Base-by-base conservation (phyloP, 2,888 invertebrate species). In the Hydraecia micacea region DNA sequence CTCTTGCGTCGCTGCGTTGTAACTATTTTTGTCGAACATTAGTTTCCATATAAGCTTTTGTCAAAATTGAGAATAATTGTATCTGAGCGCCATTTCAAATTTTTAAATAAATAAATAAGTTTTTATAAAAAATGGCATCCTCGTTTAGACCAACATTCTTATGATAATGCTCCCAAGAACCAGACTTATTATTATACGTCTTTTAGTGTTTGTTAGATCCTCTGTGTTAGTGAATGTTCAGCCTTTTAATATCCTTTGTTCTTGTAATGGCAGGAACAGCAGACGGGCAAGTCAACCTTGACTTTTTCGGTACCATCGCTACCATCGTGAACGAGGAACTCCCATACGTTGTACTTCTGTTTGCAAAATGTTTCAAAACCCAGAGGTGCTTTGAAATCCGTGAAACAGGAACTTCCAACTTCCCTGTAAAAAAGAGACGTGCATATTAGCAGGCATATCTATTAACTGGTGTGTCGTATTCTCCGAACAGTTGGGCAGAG, bases 211-310 rank as follows among this genome's bases (percentile, higher is more conserved):
- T 55, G 11, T 68, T 80, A 11, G 58, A 42, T 71, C 9, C 25
- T 1, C 5, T 36, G 13, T 55, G 25, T 32, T 55, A 15, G 42
- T 67, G 2, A 28, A 73, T 28, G 18, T 66, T 80, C 63, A 68
- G 39, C 25, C 28, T 69, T 72, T 60, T 75, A 79, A 13, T 66
- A 39, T 42, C 21, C 55, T 39, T 76, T 85, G 25, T 85, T 80
- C 79, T 91, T 94, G 77, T 95, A 96, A 73, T 93, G 93, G 73
- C 96, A 96, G 6, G 95, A 94, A 77, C 96, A 96, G 86, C 96
- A 96, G 0, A 94, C 91, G 0, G 96, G 96, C 0, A 96, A 89
- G 21, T 94, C 92, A 0, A 92, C 90, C 42, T 91, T 91, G 0
- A 94, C 88, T 32, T 89, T 92, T 81, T 95, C 94, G 0, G 94